Evolutionary conservation across 2,797 vertebrate genomes (phyloP), one percentile per base, ranked within the genome.

Genomic region (Agapornis canus): DNA sequence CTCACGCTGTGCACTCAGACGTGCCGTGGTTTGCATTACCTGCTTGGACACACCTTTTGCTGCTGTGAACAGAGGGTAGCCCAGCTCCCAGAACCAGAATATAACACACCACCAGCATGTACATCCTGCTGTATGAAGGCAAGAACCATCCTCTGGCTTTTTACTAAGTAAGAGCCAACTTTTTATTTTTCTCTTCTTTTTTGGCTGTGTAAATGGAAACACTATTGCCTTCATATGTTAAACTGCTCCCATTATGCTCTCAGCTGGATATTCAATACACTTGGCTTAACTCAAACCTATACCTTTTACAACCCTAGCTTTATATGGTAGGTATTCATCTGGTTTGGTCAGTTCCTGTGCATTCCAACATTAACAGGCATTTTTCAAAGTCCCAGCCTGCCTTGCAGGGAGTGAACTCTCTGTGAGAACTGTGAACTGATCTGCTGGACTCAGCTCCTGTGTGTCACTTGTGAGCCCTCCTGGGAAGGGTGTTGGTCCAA

Each of bases 1-100:
- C 42, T 47, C 27, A 42, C 31, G 69, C 64, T 1, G 0, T 8
- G 37, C 2, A 0, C 54, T 69, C 2, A 3, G 43, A 32, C 1
- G 1, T 66, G 54, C 32, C 69, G 32, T 4, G 10, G 18, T 72
- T 60, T 64, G 32, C 45, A 42, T n/a, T 23, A 10, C 3, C 1
- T 51, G 37, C 56, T 19, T 6, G 2, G 61, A 54, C 13, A 31
- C 19, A 8, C 4, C 42, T 60, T 32, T 48, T 73, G 35, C 47
- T 5, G 1, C 56, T 70, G 42, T 57, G 65, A 47, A 45, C 42
- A 73, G 23, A 57, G 15, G 13, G 37, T 37, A 57, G 64, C 13
- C 32, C 51, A 69, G 31, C 19, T 73, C 39, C 37, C 47, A 57
- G 21, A 72, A 4, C 16, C 3, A 8, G 21, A 63, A 42, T 23